Evolutionary conservation across 2,888 invertebrate species (phyloP), one percentile per base, ranked within the genome.

Genomic region (Listrodromus nycthemerus): DNA sequence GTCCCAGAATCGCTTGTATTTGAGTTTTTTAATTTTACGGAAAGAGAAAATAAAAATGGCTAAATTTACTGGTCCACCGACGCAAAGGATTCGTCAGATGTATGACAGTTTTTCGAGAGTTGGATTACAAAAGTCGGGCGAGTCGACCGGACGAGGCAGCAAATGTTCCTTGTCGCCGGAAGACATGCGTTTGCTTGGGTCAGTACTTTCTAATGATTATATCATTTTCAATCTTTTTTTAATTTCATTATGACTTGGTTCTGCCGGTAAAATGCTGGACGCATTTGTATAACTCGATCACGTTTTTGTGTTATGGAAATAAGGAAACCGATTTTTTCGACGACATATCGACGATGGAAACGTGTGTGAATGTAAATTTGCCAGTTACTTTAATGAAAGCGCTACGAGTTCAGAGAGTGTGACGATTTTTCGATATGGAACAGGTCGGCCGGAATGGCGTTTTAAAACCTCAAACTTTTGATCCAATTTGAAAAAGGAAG

Each of bases 181-280:
- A 80, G 86, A 79, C 13, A 81, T 83, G 69, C 85, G 81, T 76
- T 85, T 90, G 58, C 87, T 90, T 7, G 87, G 90, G 90, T 90
- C 80, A 87, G 90, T 90, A 86, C 61, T 69, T 61, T 78, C 48
- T 78, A 70, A 78, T 8, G 21, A 27, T 73, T 61, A 41, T 13
- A 16, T 27, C 24, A 61, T 61, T 71, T 71, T 55, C 10, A 33
- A 33, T 10, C 1, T 52, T 33, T 8, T 33, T 19, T 27, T 21
- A 24, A 24, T 48, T n/a, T 67, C 24, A 13, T 13, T 33, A 19
- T 21, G 37, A 61, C 6, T 8, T 30, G 24, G 10, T 30, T 61
- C 30, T 30, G 61, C 1, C n/a, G 7, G 16, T 5, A 0, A 1
- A 8, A 27, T 55, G 10, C 55, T 1, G 13, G 21, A 13, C 7